Base-by-base conservation (phyloP, 1,140 invertebrate species). In the Zaprionus davidi region DNA sequence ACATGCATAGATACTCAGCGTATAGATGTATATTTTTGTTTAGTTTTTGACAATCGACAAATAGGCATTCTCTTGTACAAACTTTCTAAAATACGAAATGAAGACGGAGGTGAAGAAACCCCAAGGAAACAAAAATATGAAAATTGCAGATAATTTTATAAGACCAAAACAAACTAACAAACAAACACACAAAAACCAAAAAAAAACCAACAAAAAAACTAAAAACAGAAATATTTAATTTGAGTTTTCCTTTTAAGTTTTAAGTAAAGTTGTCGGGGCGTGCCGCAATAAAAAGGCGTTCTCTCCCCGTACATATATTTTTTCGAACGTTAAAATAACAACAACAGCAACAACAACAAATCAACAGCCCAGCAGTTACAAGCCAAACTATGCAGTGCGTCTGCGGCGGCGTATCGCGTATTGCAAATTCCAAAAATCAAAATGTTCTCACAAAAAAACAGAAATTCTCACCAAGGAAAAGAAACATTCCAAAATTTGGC, bases 31-130 rank as follows among this genome's bases (percentile, higher is more conserved):
- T 86, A 76, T 74, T 77, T 81, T 90, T 92, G 77, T 90, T 92
- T 92, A 79, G 80, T 90, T 92, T 72, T 92, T 92, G 92, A 92
- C 92, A 92, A 92, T 92, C 92, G 92, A 92, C 92, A 91, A 91
- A 92, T 92, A 92, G 91, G 91, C 91, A 90, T 87, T 87, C 84
- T 90, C 91, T 87, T 88, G 90, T 92, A 92, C 90, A 92, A 87
- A 84, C 81, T 81, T 81, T 76, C 77, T 78, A 78, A 84, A 81
- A 60, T 24, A 51, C 46, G 20, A 51, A 51, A 17, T 20, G 46
- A 51, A 13, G 46, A 51, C 38, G 20, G 46, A 22, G 9, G 46
- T 12, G 71, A 44, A 57, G 5, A 71, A 56, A 34, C 31, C 31
- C 34, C 44, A 76, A 71, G 55, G 24, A 78, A 59, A 69, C 74